A percentile compares a stretch with the other conserved stretches of the same genome.
Conservation (phyloP, 2,113 vertebrate species). For the Australoheros scitulus region DNA sequence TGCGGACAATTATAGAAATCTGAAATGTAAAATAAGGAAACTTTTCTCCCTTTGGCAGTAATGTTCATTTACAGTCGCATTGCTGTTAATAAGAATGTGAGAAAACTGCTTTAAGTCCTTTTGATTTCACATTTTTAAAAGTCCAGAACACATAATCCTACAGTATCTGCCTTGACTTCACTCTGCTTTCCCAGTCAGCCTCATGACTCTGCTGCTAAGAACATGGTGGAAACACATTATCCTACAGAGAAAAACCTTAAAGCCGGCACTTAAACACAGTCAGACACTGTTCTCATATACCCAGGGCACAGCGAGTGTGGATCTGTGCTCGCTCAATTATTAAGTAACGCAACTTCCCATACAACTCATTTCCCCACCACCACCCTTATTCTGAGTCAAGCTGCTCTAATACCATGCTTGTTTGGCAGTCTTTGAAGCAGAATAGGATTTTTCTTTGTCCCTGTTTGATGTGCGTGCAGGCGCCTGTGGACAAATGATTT, state of each 20-base stretch:
- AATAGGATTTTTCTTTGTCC: slow-evolving; percentile 38
- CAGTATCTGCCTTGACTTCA: background rate
- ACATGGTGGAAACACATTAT: slow-evolving; percentile 5
- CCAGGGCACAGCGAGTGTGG: slow-evolving; percentile 1
- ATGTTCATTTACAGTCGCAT: background rate
- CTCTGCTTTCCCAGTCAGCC: background rate
- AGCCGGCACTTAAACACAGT: slow-evolving; percentile 25
- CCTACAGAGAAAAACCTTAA: slow-evolving; percentile 35
- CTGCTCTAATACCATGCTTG: slow-evolving; percentile 56
- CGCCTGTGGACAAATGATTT: slow-evolving; percentile 66
- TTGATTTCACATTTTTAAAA: slow-evolving; percentile 3
- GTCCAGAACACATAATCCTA: background rate
- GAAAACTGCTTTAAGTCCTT: background rate
- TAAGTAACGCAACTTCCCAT: slow-evolving; percentile 47
- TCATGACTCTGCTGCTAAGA: background rate
- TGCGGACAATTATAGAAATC: background rate
- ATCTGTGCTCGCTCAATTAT: slow-evolving; percentile 52
- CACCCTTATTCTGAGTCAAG: slow-evolving; percentile 25
- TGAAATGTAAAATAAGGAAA: background rate
- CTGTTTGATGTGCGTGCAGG: slow-evolving; percentile 65
- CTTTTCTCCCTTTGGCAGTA: background rate
- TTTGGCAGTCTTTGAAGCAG: slow-evolving; percentile 67
- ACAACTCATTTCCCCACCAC: slow-evolving; percentile 35
- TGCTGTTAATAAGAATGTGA: background rate
- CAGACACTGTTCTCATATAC: slow-evolving; percentile 23